Conservation (phyloP, 2,113 vertebrate species). For the Eurypyga helias region DNA sequence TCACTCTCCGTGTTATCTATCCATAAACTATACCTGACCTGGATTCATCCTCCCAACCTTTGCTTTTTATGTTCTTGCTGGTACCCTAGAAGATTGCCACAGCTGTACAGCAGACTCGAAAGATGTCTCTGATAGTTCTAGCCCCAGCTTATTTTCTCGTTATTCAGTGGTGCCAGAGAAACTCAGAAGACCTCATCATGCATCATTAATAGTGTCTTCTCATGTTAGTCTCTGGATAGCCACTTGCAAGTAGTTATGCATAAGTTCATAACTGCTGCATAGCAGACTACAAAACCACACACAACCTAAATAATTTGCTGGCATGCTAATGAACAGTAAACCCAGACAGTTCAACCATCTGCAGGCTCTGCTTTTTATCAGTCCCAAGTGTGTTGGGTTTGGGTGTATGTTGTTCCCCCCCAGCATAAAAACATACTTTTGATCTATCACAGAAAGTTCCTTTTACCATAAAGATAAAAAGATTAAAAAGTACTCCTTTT, state of each 20-base stretch:
- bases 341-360: not conserved
- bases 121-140: not conserved
- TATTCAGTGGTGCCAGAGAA: not conserved
- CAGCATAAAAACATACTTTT: not conserved
- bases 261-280: not conserved
- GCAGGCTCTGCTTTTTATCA: conserved; percentile 34
- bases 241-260: not conserved
- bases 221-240: not conserved
- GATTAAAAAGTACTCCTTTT: not conserved
- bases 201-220: not conserved
- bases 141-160: not conserved
- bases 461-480: conserved; percentile 7
- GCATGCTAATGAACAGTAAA: not conserved
- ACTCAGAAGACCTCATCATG: not conserved
- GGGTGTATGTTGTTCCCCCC: not conserved
- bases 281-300: conserved; percentile 13
- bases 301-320: not conserved
- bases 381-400: not conserved
- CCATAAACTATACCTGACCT: not conserved
- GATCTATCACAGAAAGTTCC: not conserved
- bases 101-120: not conserved
- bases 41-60: not conserved
- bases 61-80: not conserved
- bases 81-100: not conserved
- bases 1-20: not conserved